Conservation (phyloP, 1,140 invertebrate species). For the Brachionus rotundiformis region DNA sequence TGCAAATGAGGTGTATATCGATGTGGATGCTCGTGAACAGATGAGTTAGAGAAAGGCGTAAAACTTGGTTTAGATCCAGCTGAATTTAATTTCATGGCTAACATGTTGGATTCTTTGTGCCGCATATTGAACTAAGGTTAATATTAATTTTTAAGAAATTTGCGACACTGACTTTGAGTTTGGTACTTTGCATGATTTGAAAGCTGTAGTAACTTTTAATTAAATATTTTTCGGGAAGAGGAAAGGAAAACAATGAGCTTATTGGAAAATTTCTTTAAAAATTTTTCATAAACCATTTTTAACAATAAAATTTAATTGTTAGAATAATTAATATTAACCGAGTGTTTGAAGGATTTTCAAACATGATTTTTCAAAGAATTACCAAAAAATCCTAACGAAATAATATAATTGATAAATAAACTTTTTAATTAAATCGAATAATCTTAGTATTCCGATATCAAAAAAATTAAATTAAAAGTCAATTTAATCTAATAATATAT, state of each 20-base stretch:
- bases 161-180: not conserved
- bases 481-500: too few species aligned
- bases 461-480: too few species aligned
- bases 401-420: too few species aligned
- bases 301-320: too few species aligned
- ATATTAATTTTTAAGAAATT: not conserved
- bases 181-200: not conserved
- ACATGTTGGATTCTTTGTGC: not conserved
- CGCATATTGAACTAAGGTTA: not conserved
- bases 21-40: not conserved
- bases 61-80: constrained; percentile 24
- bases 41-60: not conserved
- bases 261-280: not conserved
- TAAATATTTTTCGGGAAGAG: not conserved
- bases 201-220: constrained; percentile 12
- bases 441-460: too few species aligned
- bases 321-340: not conserved
- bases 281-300: too few species aligned
- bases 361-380: too few species aligned
- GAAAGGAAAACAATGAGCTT: not conserved
- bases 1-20: constrained; percentile 39
- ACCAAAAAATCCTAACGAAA: too few species aligned
- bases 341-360: not conserved
- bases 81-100: not conserved
- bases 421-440: not conserved